These are phyloP conservation scores for Hippocampus comes DNA, from an alignment of 2,113 vertebrate genomes.

Conservation along the genomic window DNA sequence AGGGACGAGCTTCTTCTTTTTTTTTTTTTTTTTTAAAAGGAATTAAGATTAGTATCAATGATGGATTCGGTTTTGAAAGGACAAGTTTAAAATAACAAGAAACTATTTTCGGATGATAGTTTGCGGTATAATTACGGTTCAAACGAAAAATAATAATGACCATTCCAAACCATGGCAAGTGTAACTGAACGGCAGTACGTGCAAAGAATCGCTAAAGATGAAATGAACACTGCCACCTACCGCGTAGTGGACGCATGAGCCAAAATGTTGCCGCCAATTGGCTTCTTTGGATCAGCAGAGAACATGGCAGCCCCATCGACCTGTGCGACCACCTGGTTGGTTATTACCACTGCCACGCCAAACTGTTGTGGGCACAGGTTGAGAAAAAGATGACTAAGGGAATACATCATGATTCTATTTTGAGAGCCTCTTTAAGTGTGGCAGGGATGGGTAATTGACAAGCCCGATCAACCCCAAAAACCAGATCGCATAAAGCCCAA, in stretches of 20 bases:
- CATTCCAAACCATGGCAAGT: neutral
- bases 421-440: no score
- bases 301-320: constrained; percentile 98
- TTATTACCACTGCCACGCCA: constrained; percentile 92
- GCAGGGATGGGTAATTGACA: no score
- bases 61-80: neutral
- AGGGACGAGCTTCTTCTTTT: no score
- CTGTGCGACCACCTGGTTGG: constrained; percentile 95
- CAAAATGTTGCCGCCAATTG: constrained; percentile 93
- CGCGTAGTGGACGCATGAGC: constrained; percentile 95
- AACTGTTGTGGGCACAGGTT: constrained; percentile 70
- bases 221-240: constrained; percentile 60
- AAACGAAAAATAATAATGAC: neutral
- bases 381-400: neutral
- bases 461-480: no score
- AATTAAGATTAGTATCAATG: no score
- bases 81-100: neutral
- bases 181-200: neutral
- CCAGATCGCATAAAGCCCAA: no score
- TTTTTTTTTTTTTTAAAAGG: no score
- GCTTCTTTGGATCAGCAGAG: constrained; percentile 95
- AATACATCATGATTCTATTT: neutral
- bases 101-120: neutral
- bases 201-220: neutral
- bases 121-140: neutral